These are phyloP conservation scores for Macaria liturata DNA, from an alignment of 2,888 invertebrate genomes.

Conservation along the genomic window DNA sequence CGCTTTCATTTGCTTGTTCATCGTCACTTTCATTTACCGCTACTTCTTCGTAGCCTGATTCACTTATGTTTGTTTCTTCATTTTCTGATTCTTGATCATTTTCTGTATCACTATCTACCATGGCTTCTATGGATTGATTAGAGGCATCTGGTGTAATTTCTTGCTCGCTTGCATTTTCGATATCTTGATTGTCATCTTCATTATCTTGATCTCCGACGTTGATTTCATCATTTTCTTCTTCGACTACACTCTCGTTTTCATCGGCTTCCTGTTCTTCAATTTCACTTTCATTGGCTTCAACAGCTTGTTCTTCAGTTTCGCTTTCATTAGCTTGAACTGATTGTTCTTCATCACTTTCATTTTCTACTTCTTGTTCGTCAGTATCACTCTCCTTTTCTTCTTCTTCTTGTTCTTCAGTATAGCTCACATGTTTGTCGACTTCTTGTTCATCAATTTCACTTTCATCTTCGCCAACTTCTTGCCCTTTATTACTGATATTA, in stretches of 20 bases:
- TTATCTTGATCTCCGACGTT: background rate
- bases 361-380: conserved; percentile 20
- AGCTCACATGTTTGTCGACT: conserved; percentile 19
- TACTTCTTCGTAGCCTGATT: conserved; percentile 26
- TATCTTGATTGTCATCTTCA: background rate
- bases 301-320: conserved; percentile 14
- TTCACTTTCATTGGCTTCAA: conserved; percentile 20
- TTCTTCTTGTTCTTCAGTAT: conserved; percentile 18
- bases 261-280: conserved; percentile 17
- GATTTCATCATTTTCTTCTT: conserved; percentile 23
- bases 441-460: conserved; percentile 17
- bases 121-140: too few relatives aligned
- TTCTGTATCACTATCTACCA: conserved; percentile 18
- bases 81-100: conserved; percentile 14
- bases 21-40: conserved; percentile 19
- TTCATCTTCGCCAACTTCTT: conserved; percentile 3
- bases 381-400: conserved; percentile 18
- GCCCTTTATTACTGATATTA: conserved; percentile 12
- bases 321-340: conserved; percentile 4
- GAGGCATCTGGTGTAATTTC: too few relatives aligned
- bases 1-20: conserved; percentile 19
- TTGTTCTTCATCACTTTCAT: conserved; percentile 12
- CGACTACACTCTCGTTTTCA: conserved; percentile 14
- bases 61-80: conserved; percentile 21
- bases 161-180: background rate